A percentile compares a stretch with the other conserved stretches of the same genome.
phyloP scores from a whole-genome alignment of 2,113 vertebrate genomes.

The Cavia aperea region DNA sequence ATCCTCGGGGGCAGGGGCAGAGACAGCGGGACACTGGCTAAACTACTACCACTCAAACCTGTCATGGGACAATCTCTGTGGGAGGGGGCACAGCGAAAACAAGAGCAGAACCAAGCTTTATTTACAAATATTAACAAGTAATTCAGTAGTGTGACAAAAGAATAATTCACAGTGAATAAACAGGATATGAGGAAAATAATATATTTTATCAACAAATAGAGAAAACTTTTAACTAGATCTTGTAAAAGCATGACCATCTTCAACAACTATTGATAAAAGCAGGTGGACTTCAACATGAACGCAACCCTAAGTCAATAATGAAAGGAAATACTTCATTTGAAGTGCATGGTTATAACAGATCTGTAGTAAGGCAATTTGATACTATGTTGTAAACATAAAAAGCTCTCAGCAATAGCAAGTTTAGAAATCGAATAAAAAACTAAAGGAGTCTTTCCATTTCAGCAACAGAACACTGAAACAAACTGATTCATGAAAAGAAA shows the following conservation, averaged over 20 bases:
- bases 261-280: background rate
- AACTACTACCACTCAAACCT: background rate
- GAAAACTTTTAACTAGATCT: background rate
- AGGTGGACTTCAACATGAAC: background rate
- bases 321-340: background rate
- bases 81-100: background rate
- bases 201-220: background rate
- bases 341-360: background rate
- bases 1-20: background rate
- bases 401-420: background rate
- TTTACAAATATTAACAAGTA: background rate
- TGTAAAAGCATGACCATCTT: background rate
- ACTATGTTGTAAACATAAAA: background rate
- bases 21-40: background rate
- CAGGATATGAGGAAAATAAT: background rate
- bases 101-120: background rate
- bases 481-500: background rate
- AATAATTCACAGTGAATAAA: background rate
- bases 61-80: background rate
- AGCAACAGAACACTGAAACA: background rate
- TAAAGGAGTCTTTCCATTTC: background rate
- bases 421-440: background rate
- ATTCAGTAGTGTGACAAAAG: background rate
- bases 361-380: background rate
- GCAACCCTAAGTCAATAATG: background rate